phyloP scores from a whole-genome alignment of 2,888 invertebrate species.

The Germaria angustata region DNA sequence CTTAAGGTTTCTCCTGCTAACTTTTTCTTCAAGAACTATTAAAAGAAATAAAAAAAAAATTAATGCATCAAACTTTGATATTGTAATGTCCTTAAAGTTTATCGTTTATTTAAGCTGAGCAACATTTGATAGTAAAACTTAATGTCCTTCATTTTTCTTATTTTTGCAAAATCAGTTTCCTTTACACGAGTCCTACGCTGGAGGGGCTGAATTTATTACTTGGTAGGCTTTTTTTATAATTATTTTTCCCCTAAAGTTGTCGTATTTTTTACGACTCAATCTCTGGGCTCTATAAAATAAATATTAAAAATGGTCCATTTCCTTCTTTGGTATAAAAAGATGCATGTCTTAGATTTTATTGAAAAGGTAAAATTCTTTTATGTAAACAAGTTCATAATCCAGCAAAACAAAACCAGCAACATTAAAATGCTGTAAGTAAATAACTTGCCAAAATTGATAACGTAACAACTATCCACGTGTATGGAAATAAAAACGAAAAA shows the following conservation, averaged over 20 bases:
- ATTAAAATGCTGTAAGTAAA: not conserved
- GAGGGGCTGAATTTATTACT: not conserved
- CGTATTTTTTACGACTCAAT: not conserved
- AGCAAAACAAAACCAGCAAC: not conserved
- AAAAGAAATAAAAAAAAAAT: not conserved
- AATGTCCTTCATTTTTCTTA: not conserved
- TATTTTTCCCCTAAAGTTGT: not conserved
- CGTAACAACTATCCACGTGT: not conserved
- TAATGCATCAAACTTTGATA: not conserved
- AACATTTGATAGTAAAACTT: not conserved
- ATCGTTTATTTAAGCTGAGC: not conserved
- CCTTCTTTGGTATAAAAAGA: not conserved
- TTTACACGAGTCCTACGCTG: not conserved
- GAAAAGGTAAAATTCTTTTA: no score
- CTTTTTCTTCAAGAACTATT: not conserved
- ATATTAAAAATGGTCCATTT: not conserved
- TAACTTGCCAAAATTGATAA: not conserved
- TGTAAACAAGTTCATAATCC: constrained; percentile 19
- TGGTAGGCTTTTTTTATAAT: not conserved
- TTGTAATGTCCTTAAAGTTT: not conserved
- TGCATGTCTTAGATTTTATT: no score
- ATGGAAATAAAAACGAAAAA: not conserved
- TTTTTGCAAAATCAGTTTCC: not conserved
- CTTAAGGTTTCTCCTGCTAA: no score
- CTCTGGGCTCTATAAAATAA: not conserved